A percentile compares a stretch with the other conserved stretches of the same genome.
phyloP scores from a whole-genome alignment of 2,888 invertebrate genomes.

The Ernsta delagoae region DNA sequence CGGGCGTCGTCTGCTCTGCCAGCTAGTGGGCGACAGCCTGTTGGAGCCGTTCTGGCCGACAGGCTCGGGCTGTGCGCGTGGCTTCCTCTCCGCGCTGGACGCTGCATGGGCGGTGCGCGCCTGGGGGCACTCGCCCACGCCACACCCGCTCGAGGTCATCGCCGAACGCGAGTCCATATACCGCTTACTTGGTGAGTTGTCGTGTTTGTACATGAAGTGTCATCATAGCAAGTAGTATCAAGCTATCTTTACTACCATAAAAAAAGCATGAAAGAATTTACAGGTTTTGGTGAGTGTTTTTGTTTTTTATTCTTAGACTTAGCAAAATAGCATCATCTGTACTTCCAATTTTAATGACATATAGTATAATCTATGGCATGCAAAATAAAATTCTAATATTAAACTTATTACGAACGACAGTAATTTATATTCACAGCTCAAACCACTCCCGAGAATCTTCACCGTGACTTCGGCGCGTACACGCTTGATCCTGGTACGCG shows the following conservation, averaged over 20 bases:
- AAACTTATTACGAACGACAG: too few species aligned
- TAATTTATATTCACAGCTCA: slow-evolving; percentile 92
- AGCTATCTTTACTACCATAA: too few species aligned
- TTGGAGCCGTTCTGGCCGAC: slow-evolving; percentile 98
- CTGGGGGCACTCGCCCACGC: slow-evolving; percentile 87
- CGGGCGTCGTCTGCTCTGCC: slow-evolving; percentile 87
- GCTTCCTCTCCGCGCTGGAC: slow-evolving; percentile 96
- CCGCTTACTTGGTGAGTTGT: slow-evolving; percentile 85
- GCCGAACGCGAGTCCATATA: slow-evolving; percentile 98
- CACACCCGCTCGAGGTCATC: slow-evolving; percentile 92
- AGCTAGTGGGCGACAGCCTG: slow-evolving; percentile 93
- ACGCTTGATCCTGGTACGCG: slow-evolving; percentile 94
- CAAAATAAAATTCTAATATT: too few species aligned
- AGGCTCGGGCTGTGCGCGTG: slow-evolving; percentile 97
- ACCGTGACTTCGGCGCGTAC: slow-evolving; percentile 94
- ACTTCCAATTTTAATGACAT: too few species aligned
- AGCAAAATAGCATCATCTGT: too few species aligned
- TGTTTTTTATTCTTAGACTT: too few species aligned
- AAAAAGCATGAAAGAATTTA: too few species aligned
- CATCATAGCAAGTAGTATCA: too few species aligned
- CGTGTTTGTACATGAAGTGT: slow-evolving; percentile 26
- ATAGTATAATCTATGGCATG: too few species aligned
- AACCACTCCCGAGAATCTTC: slow-evolving; percentile 98
- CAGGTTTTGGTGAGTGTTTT: too few species aligned
- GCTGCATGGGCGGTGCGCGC: slow-evolving; percentile 97